A percentile compares a stretch with the other conserved stretches of the same genome.
Evolutionary conservation across 2,888 invertebrate genomes (phyloP).

Genomic region (Micoletzkya japonica): DNA sequence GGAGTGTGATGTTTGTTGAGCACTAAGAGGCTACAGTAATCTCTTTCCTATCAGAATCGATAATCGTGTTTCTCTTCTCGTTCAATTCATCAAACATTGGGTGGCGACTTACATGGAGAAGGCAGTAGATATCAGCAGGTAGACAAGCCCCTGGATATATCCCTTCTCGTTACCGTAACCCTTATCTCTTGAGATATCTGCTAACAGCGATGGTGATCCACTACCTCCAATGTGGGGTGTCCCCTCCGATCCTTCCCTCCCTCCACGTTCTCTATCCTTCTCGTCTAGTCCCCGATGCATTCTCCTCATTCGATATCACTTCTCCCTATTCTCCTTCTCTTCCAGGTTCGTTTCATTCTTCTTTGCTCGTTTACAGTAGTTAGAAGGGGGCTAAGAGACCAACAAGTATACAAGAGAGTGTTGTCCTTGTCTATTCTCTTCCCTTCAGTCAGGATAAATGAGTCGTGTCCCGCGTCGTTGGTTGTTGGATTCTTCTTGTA

Average conservation of each 20-base stretch:
- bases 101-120: not conserved
- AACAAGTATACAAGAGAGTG: no score
- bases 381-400: no score
- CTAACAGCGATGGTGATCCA: conserved; percentile 61
- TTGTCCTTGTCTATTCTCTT: not conserved
- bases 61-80: not conserved
- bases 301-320: conserved; percentile 7
- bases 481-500: conserved; percentile 25
- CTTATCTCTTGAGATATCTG: conserved; percentile 51
- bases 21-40: not conserved
- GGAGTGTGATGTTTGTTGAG: not conserved
- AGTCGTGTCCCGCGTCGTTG: not conserved
- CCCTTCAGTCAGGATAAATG: conserved; percentile 3
- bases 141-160: not conserved
- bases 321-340: conserved; percentile 24
- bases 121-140: conserved; percentile 22
- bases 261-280: conserved; percentile 48
- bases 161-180: not conserved
- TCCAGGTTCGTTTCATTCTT: conserved; percentile 5
- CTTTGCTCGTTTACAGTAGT: not conserved
- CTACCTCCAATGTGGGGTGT: conserved; percentile 56
- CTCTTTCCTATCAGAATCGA: conserved; percentile 3
- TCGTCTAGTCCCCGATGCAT: conserved; percentile 2
- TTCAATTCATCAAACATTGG: conserved; percentile 19
- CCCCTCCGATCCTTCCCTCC: conserved; percentile 60